phyloP scores from a whole-genome alignment of 1,140 invertebrate genomes.

The Drosophila sp. region DNA sequence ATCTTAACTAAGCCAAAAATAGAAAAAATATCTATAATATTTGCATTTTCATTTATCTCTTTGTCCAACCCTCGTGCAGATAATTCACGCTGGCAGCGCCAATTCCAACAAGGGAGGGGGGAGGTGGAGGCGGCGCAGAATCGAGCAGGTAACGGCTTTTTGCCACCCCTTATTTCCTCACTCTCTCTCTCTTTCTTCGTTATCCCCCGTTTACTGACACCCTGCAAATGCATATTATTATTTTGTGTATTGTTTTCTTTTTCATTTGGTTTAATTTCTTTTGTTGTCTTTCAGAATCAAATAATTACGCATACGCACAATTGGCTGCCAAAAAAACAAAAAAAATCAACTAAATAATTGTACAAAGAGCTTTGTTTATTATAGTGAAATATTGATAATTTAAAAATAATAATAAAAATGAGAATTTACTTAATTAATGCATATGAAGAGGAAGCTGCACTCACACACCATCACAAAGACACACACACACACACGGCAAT shows the following conservation, averaged over 20 bases:
- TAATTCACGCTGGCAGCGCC: slow-evolving; percentile 79
- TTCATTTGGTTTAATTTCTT: slow-evolving; percentile 60
- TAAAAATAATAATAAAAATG: slow-evolving; percentile 57
- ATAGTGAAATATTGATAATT: slow-evolving; percentile 75
- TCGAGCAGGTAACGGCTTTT: slow-evolving; percentile 69
- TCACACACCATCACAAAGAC: slow-evolving; percentile 18
- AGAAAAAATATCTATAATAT: slow-evolving; percentile 19
- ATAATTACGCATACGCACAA: slow-evolving; percentile 65
- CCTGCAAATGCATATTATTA: slow-evolving; percentile 34
- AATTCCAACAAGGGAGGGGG: slow-evolving; percentile 56
- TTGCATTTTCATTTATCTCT: slow-evolving; percentile 15
- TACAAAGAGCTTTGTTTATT: slow-evolving; percentile 71
- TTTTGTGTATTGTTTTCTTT: slow-evolving; percentile 60
- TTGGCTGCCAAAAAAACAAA: slow-evolving; percentile 54
- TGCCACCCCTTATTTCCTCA: slow-evolving; percentile 1
- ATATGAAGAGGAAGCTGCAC: slow-evolving; percentile 37
- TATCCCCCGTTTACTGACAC: slow-evolving; percentile 20
- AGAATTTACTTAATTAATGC: slow-evolving; percentile 53
- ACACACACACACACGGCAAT: slow-evolving; percentile 40
- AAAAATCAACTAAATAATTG: slow-evolving; percentile 59
- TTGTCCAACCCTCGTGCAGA: slow-evolving; percentile 57
- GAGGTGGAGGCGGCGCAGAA: slow-evolving; percentile 51
- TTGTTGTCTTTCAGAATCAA: slow-evolving; percentile 75
- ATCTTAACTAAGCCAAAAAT: neutral
- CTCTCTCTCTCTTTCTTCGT: neutral